A percentile compares a stretch with the other conserved stretches of the same genome.
Conservation (phyloP, 2,888 invertebrate genomes). For the Lydus trimaculatus region DNA sequence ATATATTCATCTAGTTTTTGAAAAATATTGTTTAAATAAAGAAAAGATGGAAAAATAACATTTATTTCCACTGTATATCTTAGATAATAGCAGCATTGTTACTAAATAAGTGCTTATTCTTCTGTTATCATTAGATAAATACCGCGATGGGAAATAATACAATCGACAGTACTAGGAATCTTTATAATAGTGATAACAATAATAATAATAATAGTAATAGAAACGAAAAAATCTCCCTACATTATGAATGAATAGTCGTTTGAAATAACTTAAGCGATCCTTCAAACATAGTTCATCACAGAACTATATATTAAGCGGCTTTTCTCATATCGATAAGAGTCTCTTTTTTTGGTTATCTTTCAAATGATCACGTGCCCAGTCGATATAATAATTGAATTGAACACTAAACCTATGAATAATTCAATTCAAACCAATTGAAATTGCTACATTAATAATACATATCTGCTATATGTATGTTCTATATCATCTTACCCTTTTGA, state of each 20-base stretch:
- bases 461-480: not conserved
- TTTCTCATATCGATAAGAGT: not conserved
- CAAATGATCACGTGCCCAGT: not conserved
- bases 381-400: not conserved
- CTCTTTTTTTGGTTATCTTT: not conserved
- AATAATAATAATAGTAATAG: not conserved
- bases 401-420: not conserved
- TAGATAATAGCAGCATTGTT: conserved; percentile 32
- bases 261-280: not conserved
- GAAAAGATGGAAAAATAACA: conserved; percentile 2
- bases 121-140: conserved; percentile 50
- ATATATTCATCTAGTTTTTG: conserved; percentile 15
- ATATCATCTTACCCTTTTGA: not conserved
- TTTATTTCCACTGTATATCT: conserved; percentile 20
- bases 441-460: not conserved
- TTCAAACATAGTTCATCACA: not conserved
- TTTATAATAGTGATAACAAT: not conserved
- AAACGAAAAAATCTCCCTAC: not conserved
- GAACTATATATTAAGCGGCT: not conserved
- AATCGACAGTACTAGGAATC: conserved; percentile 11
- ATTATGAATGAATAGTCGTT: not conserved
- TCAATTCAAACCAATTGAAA: not conserved
- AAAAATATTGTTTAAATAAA: conserved; percentile 18
- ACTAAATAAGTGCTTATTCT: conserved; percentile 39
- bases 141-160: conserved; percentile 42